Percentiles rank a stretch among this genome's conserved stretches.
phyloP scores from a whole-genome alignment of 1,140 invertebrate species.

The Saccostrea cuccullata region DNA sequence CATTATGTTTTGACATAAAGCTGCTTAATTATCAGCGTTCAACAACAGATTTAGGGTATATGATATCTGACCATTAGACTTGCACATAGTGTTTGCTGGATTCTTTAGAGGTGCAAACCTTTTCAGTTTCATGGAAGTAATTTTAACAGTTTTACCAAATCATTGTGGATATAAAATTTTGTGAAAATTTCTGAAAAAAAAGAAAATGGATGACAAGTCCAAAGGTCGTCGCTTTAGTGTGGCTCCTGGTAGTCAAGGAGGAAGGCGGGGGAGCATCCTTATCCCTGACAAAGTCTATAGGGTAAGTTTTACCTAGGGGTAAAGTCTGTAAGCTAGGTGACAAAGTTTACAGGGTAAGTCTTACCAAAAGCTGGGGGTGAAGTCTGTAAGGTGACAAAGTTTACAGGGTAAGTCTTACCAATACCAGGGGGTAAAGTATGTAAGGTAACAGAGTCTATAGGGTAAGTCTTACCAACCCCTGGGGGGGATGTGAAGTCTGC shows the following conservation, averaged over 20 bases:
- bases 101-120: not conserved
- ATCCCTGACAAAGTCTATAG: conserved; percentile 20
- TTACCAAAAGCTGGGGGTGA: too few species aligned
- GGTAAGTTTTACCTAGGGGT: not conserved
- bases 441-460: too few species aligned
- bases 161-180: not conserved
- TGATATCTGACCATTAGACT: not conserved
- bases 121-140: not conserved
- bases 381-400: too few species aligned
- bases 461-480: too few species aligned
- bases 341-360: too few species aligned
- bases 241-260: not conserved
- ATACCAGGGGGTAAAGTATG: too few species aligned
- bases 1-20: conserved; percentile 25
- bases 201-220: not conserved
- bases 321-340: too few species aligned
- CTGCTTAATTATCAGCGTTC: not conserved
- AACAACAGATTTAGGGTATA: not conserved
- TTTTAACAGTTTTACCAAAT: not conserved
- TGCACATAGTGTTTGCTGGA: not conserved
- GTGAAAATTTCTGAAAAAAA: not conserved
- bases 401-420: too few species aligned
- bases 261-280: not conserved
- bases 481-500: too few species aligned
- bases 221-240: conserved; percentile 16